Evolutionary conservation across 2,113 vertebrate species (phyloP).

Genomic region (Pygoscelis adeliae): DNA sequence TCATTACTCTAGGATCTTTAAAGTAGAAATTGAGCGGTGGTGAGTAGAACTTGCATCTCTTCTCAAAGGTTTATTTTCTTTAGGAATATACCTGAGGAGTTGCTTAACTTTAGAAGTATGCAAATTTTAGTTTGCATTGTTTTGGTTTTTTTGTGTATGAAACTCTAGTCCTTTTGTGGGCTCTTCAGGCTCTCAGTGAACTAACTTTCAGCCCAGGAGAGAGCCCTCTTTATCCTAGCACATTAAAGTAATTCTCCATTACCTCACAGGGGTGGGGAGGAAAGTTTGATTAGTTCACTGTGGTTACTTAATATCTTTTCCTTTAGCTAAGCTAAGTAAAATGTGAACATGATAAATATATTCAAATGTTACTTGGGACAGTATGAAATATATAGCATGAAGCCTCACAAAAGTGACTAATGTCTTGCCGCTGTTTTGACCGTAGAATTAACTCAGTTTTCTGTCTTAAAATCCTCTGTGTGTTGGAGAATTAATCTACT

Average conservation of each 20-base stretch:
- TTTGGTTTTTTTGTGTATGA: not conserved
- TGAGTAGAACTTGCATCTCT: not conserved
- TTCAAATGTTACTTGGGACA: not conserved
- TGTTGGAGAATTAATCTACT: constrained; percentile 20
- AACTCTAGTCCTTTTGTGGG: not conserved
- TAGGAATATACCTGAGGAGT: not conserved
- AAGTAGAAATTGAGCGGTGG: not conserved
- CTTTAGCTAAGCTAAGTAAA: not conserved
- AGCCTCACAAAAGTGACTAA: not conserved
- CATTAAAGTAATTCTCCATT: not conserved
- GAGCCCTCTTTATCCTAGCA: not conserved
- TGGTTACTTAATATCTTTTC: not conserved
- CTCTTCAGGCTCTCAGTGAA: not conserved
- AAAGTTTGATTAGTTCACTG: not conserved
- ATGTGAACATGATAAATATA: not conserved
- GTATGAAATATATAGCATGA: not conserved
- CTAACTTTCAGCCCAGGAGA: not conserved
- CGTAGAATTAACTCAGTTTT: not conserved
- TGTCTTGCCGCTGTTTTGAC: not conserved
- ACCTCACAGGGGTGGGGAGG: fast-evolving
- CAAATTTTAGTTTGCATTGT: not conserved
- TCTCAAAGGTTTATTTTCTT: not conserved
- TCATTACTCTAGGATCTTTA: not conserved
- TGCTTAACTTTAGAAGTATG: not conserved
- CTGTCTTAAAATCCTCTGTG: not conserved